Conservation (phyloP, 1,140 invertebrate genomes). For the Melanaphis sacchari region DNA sequence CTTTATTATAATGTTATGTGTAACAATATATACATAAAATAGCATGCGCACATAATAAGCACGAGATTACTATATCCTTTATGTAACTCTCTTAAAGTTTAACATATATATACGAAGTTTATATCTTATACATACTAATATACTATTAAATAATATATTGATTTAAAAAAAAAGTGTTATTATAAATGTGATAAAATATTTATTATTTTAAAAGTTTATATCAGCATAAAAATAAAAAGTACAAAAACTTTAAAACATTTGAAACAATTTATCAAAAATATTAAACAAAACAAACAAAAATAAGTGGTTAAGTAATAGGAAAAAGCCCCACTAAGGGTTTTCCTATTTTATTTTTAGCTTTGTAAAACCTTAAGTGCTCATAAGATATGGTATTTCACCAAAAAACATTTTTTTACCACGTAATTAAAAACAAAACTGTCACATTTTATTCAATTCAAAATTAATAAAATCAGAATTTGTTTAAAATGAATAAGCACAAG, state of each 20-base stretch:
- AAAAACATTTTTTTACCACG: not conserved
- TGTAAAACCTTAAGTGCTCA: not conserved
- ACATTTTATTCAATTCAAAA: not conserved
- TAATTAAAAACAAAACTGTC: not conserved
- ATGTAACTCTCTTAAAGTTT: not conserved
- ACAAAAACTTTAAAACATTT: too few species aligned
- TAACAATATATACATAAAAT: not conserved
- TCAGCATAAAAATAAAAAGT: not conserved
- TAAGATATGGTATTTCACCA: not conserved
- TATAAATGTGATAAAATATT: not conserved
- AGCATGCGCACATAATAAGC: not conserved
- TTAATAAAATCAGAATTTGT: not conserved
- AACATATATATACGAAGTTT: not conserved
- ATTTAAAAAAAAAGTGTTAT: not conserved
- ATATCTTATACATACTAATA: not conserved
- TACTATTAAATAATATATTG: too few species aligned
- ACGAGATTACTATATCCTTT: not conserved
- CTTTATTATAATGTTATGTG: slow-evolving; percentile 2
- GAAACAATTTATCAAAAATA: too few species aligned
- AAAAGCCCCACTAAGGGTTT: fast-evolving
- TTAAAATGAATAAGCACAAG: not conserved
- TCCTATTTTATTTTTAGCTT: not conserved
- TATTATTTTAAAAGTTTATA: not conserved
- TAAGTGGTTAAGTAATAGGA: not conserved
- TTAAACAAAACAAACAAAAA: too few species aligned